Evolutionary conservation across 1,140 invertebrate species (phyloP).

Genomic region (Halyomorpha halys): DNA sequence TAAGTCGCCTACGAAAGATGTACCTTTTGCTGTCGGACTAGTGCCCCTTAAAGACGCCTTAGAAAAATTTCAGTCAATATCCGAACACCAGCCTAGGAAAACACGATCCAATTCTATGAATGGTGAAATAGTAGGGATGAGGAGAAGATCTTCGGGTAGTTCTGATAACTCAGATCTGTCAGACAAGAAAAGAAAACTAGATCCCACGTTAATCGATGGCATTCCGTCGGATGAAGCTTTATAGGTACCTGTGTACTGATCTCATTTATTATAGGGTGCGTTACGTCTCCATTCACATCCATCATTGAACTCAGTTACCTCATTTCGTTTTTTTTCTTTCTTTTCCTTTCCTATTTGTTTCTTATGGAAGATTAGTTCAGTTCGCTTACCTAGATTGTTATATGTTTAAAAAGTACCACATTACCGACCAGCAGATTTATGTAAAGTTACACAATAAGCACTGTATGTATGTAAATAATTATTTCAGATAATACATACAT

Average conservation of each 20-base stretch:
- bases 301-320: conserved; percentile 6
- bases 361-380: conserved; percentile 3
- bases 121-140: conserved; percentile 8
- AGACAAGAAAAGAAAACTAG: conserved; percentile 21
- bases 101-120: conserved; percentile 34
- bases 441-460: conserved; percentile 2
- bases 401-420: neutral
- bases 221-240: neutral
- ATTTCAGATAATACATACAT: conserved; percentile 8
- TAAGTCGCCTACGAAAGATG: conserved; percentile 36
- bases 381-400: neutral
- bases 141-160: conserved; percentile 18
- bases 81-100: conserved; percentile 41
- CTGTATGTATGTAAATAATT: conserved; percentile 5
- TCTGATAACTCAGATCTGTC: conserved; percentile 16
- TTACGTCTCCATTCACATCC: neutral
- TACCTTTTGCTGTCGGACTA: conserved; percentile 41
- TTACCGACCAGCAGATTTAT: conserved; percentile 1
- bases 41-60: conserved; percentile 39
- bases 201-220: neutral
- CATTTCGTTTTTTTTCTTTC: neutral
- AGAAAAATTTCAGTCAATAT: conserved; percentile 40
- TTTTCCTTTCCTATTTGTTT: neutral
- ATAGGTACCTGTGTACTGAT: conserved; percentile 5
- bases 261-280: neutral